Evolutionary conservation across 2,888 invertebrate species (phyloP).

Genomic region (Cryptocephalus moraei): DNA sequence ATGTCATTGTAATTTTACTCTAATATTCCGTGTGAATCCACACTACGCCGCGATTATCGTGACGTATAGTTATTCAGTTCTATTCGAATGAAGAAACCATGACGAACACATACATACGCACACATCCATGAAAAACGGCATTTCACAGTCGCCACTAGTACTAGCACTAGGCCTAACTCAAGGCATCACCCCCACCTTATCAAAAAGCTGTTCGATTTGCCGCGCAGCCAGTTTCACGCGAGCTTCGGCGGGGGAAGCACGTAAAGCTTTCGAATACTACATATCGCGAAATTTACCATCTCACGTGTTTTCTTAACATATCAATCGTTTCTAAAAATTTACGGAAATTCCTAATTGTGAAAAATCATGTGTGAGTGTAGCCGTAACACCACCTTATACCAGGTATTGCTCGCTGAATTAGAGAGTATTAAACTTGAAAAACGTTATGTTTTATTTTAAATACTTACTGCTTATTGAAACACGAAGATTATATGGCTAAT

Average conservation of each 20-base stretch:
- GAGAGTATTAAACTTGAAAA: too few relatives aligned
- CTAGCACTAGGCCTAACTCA: conserved; percentile 17
- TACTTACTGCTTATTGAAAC: too few relatives aligned
- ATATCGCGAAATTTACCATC: conserved; percentile 2
- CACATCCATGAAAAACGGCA: conserved; percentile 18
- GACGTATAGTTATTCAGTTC: not conserved
- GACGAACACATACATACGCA: conserved; percentile 7
- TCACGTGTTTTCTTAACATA: conserved; percentile 15
- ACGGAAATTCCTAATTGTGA: not conserved
- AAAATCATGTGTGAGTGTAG: conserved; percentile 5
- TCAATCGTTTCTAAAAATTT: not conserved
- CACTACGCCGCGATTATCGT: too few relatives aligned
- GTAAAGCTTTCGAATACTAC: conserved; percentile 13
- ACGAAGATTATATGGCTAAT: too few relatives aligned
- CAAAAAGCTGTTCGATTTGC: conserved; percentile 23
- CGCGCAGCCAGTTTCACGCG: conserved; percentile 32
- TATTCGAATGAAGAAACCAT: not conserved
- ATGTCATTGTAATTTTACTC: too few relatives aligned
- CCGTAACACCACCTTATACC: too few relatives aligned
- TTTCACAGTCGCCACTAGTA: conserved; percentile 29
- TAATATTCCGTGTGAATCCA: too few relatives aligned
- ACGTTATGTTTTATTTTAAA: too few relatives aligned
- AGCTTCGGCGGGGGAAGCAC: conserved; percentile 27
- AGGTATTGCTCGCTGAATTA: too few relatives aligned
- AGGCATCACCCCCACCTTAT: conserved; percentile 30